A percentile compares a stretch with the other conserved stretches of the same genome.
These are phyloP conservation scores for Clytia hemisphaerica DNA, from an alignment of 30 jellyfish, hydroid and myxozoan species.

Conservation along the genomic window DNA sequence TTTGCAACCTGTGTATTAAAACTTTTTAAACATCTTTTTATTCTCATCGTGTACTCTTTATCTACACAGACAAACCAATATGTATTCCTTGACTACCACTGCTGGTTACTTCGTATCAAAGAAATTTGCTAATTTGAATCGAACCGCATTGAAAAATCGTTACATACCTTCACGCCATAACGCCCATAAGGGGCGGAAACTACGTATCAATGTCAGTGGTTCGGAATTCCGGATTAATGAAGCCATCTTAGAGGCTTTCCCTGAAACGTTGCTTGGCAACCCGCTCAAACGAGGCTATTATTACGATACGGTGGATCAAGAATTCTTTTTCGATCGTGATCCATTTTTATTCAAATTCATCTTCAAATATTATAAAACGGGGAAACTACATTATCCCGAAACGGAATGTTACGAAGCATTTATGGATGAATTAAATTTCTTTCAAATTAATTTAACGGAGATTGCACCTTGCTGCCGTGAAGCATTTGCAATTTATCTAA, in stretches of 20 bases:
- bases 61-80: no score
- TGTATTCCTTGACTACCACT: slow-evolving; percentile 15
- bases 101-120: slow-evolving; percentile 12
- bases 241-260: slow-evolving; percentile 62
- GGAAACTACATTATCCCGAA: slow-evolving; percentile 69
- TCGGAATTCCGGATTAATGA: slow-evolving; percentile 75
- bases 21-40: no score
- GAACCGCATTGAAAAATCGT: background rate
- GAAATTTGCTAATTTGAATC: background rate
- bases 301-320: slow-evolving; percentile 63
- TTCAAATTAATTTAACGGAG: slow-evolving; percentile 55
- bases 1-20: no score
- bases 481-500: slow-evolving; percentile 37
- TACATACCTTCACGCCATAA: no score
- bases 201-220: slow-evolving; percentile 85
- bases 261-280: slow-evolving; percentile 91
- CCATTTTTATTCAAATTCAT: slow-evolving; percentile 83
- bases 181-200: slow-evolving; percentile 66
- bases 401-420: slow-evolving; percentile 90
- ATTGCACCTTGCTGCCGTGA: slow-evolving; percentile 92
- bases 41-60: no score
- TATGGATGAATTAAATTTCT: slow-evolving; percentile 77
- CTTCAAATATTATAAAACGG: slow-evolving; percentile 79
- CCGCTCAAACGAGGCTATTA: slow-evolving; percentile 41
- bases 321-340: slow-evolving; percentile 92